These are phyloP conservation scores for Sitta europaea DNA, from an alignment of 2,113 vertebrate species.

Conservation along the genomic window DNA sequence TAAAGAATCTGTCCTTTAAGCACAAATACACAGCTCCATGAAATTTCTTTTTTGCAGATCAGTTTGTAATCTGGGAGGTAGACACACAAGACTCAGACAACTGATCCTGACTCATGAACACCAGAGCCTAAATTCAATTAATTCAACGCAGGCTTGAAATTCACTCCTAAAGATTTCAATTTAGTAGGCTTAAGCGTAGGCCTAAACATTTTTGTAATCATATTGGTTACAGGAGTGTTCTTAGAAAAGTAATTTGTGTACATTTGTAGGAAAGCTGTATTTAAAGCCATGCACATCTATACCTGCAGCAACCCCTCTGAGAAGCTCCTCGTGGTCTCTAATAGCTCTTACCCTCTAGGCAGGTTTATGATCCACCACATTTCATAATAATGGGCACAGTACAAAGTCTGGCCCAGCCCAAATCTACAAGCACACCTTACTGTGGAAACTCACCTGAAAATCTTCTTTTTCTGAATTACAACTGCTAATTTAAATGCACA, in stretches of 20 bases:
- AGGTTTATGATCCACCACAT: not conserved
- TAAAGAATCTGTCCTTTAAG: not conserved
- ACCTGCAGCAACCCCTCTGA: not conserved
- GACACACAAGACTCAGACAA: not conserved
- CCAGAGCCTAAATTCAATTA: not conserved
- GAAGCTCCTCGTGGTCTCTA: not conserved
- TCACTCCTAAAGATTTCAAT: not conserved
- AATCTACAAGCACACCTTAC: not conserved
- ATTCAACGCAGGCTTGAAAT: not conserved
- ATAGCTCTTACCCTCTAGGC: not conserved
- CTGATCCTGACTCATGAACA: not conserved
- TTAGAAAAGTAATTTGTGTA: not conserved
- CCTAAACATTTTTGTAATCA: not conserved
- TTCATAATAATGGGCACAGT: not conserved
- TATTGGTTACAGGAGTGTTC: not conserved
- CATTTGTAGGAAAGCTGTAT: not conserved
- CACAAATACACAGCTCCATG: not conserved
- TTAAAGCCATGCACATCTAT: accelerated
- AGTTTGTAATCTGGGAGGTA: not conserved
- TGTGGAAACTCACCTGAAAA: not conserved
- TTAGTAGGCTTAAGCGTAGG: not conserved
- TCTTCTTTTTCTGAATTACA: not conserved
- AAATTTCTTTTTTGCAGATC: not conserved
- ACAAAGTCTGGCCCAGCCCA: not conserved
- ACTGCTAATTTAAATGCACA: not conserved